Conservation (phyloP, 2,113 vertebrate species). For the Callionymus lyra region DNA sequence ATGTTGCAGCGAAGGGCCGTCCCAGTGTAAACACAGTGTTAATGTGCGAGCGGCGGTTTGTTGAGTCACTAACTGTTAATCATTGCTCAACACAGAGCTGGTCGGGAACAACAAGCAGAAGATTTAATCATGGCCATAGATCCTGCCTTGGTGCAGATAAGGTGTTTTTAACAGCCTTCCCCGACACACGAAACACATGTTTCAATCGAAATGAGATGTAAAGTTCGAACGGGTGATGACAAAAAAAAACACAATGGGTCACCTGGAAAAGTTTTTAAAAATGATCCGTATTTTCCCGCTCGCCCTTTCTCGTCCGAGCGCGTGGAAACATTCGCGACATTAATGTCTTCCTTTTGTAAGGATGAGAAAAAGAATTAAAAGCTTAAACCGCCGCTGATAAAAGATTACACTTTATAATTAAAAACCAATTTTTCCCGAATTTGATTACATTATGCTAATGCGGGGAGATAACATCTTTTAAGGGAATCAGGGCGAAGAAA, state of each 20-base stretch:
- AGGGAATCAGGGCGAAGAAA: slow-evolving; percentile 38
- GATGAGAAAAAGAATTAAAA: slow-evolving; percentile 22
- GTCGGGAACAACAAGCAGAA: slow-evolving; percentile 47
- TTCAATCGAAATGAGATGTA: no score
- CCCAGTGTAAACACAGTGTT: slow-evolving; percentile 54
- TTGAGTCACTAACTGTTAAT: slow-evolving; percentile 66
- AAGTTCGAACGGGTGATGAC: no score
- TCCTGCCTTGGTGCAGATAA: slow-evolving; percentile 42
- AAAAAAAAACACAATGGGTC: no score
- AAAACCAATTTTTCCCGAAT: slow-evolving; percentile 65
- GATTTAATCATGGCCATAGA: slow-evolving; percentile 51
- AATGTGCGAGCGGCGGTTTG: slow-evolving; percentile 52
- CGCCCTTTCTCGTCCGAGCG: slow-evolving; percentile 1
- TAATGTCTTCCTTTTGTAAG: slow-evolving; percentile 10
- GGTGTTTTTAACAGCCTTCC: slow-evolving; percentile 43
- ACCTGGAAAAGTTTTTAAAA: no score
- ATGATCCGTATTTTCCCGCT: not conserved
- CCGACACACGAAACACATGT: no score
- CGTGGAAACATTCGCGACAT: slow-evolving; percentile 7
- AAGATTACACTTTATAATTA: slow-evolving; percentile 62
- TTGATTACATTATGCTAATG: slow-evolving; percentile 72
- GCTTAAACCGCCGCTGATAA: slow-evolving; percentile 29
- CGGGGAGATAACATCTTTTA: slow-evolving; percentile 53
- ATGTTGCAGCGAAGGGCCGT: slow-evolving; percentile 33
- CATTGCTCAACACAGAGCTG: slow-evolving; percentile 60